phyloP scores from a whole-genome alignment of 2,113 vertebrate genomes.

The Elgaria multicarinata region DNA sequence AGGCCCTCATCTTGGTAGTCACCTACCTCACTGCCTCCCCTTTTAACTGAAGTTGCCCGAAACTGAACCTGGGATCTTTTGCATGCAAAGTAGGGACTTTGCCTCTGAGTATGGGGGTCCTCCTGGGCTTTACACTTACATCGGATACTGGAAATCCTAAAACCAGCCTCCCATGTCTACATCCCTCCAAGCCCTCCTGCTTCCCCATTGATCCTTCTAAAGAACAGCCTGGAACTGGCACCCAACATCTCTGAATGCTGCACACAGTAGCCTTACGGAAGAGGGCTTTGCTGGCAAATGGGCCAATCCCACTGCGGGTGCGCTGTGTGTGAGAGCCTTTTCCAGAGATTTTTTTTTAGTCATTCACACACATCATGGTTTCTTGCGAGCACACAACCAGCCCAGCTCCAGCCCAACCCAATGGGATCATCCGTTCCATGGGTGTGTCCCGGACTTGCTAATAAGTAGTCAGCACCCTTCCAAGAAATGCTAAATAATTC shows the following conservation, averaged over 20 bases:
- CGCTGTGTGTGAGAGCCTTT: neutral
- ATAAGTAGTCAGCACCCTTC: neutral
- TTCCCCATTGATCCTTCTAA: neutral
- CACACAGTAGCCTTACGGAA: neutral
- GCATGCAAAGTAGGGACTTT: neutral
- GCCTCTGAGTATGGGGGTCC: neutral
- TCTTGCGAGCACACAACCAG: neutral
- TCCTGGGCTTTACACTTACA: neutral
- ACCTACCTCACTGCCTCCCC: neutral
- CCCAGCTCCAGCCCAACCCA: neutral
- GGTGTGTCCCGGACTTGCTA: neutral
- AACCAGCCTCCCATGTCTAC: neutral
- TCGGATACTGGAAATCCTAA: neutral
- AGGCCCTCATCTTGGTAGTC: too few relatives aligned
- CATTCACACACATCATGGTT: accelerated
- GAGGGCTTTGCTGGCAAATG: neutral
- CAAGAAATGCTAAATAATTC: neutral
- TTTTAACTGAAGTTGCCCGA: neutral
- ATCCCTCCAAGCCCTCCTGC: neutral
- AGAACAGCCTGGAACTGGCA: neutral
- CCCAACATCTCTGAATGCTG: neutral
- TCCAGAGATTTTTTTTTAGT: neutral
- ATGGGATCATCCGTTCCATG: accelerated
- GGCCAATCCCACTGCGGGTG: neutral
- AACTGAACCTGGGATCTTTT: neutral